Conservation (phyloP, 2,888 invertebrate species). For the Dicyrtomina minuta region DNA sequence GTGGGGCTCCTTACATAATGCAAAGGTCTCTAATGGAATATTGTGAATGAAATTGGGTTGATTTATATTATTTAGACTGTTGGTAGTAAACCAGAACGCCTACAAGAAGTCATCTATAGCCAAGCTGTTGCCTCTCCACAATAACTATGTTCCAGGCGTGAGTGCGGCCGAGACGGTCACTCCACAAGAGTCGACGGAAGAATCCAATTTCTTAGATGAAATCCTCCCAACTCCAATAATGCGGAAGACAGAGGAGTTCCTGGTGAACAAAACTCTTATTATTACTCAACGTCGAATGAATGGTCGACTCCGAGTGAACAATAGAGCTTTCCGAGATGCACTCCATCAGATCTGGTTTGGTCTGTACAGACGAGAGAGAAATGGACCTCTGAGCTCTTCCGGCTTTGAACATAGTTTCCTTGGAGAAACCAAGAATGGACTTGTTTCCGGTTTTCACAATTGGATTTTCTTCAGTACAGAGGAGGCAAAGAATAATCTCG, state of each 20-base stretch:
- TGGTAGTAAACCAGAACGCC: slow-evolving; percentile 65
- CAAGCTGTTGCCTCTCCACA: slow-evolving; percentile 71
- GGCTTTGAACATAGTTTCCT: slow-evolving; percentile 93
- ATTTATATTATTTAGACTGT: slow-evolving; percentile 64
- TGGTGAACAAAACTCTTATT: slow-evolving; percentile 62
- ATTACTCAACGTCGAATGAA: slow-evolving; percentile 37
- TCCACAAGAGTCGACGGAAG: slow-evolving; percentile 70
- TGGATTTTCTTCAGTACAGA: slow-evolving; percentile 84
- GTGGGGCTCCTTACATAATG: no score
- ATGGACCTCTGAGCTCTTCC: slow-evolving; percentile 77
- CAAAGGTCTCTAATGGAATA: no score
- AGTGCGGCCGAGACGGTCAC: slow-evolving; percentile 75
- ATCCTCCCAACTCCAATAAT: slow-evolving; percentile 76
- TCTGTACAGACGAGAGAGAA: slow-evolving; percentile 76
- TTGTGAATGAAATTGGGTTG: no score
- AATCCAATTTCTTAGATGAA: slow-evolving; percentile 75
- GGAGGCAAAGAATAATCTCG: slow-evolving; percentile 69
- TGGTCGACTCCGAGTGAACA: slow-evolving; percentile 41
- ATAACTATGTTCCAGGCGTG: slow-evolving; percentile 81
- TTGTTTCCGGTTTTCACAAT: slow-evolving; percentile 82
- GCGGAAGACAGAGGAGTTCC: slow-evolving; percentile 68
- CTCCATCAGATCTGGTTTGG: slow-evolving; percentile 62
- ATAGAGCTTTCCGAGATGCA: slow-evolving; percentile 58
- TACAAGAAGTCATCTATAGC: slow-evolving; percentile 72
- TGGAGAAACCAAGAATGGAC: slow-evolving; percentile 77